Conservation (phyloP, 2,113 vertebrate species). For the Zosterops japonicus region DNA sequence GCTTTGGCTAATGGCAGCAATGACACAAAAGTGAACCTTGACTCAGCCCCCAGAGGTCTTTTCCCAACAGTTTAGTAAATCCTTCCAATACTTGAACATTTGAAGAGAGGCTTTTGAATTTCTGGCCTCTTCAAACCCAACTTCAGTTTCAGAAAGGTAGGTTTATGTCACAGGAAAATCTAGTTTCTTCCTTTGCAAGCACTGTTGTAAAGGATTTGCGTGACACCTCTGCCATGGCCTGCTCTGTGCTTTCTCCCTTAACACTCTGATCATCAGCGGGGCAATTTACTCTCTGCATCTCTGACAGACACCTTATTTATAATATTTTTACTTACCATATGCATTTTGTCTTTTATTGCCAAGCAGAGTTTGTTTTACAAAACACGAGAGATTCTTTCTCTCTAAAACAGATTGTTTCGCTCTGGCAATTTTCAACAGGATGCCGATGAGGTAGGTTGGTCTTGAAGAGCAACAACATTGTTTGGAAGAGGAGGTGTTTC, state of each 20-base stretch:
- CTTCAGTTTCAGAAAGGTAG: not conserved
- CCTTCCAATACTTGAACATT: not conserved
- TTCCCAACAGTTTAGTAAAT: not conserved
- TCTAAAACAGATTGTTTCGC: not conserved
- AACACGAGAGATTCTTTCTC: not conserved
- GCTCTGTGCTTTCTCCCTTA: not conserved
- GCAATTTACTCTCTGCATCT: not conserved
- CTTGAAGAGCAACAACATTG: not conserved
- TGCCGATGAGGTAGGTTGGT: not conserved
- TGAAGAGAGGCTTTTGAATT: not conserved
- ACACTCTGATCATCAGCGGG: not conserved
- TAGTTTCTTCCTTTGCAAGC: not conserved
- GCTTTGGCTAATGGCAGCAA: not conserved
- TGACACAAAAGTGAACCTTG: not conserved
- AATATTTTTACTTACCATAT: not conserved
- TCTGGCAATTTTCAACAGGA: not conserved
- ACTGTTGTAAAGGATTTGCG: not conserved
- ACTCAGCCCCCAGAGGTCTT: not conserved
- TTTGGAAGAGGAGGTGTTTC: not conserved
- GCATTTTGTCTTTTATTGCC: not conserved
- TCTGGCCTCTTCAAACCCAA: not conserved
- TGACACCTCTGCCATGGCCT: not conserved
- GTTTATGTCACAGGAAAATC: not conserved
- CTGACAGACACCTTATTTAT: not conserved
- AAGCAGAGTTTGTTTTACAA: not conserved